These are phyloP conservation scores for Leptopilina syphax DNA, from an alignment of 2,888 invertebrate genomes.

Conservation along the genomic window DNA sequence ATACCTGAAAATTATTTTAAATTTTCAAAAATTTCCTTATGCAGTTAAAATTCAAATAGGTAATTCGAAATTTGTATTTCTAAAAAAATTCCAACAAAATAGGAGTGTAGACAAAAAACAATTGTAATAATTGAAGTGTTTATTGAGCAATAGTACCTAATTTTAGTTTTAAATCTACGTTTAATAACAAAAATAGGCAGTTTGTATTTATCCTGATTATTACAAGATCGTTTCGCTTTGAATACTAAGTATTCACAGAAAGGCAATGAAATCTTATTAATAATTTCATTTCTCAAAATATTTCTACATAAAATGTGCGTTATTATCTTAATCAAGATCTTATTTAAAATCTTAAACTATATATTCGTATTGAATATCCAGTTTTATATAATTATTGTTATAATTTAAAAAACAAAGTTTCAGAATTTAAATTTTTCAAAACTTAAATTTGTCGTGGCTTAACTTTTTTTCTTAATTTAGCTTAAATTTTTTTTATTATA, in stretches of 20 bases:
- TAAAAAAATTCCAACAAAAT: no score
- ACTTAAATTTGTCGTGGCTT: no score
- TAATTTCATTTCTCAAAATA: not conserved
- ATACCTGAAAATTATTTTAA: no score
- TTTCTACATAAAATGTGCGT: not conserved
- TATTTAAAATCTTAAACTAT: not conserved
- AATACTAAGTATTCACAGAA: not conserved
- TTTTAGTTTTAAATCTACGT: constrained; percentile 1
- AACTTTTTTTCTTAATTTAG: constrained; percentile 1
- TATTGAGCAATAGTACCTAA: constrained; percentile 36
- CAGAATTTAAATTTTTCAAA: no score
- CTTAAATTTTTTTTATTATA: not conserved
- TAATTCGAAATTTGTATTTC: no score
- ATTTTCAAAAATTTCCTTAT: no score
- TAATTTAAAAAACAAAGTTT: no score
- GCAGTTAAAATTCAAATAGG: no score
- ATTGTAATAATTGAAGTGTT: constrained; percentile 12
- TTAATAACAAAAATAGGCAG: constrained; percentile 31
- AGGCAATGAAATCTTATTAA: constrained; percentile 33
- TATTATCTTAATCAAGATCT: not conserved
- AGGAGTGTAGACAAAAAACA: not conserved
- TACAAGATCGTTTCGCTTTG: not conserved
- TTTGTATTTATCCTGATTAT: constrained; percentile 3
- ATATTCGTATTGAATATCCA: no score
- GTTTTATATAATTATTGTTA: no score